Base-by-base conservation (phyloP, 2,888 invertebrate species). In the Psylliodes chrysocephalus region DNA sequence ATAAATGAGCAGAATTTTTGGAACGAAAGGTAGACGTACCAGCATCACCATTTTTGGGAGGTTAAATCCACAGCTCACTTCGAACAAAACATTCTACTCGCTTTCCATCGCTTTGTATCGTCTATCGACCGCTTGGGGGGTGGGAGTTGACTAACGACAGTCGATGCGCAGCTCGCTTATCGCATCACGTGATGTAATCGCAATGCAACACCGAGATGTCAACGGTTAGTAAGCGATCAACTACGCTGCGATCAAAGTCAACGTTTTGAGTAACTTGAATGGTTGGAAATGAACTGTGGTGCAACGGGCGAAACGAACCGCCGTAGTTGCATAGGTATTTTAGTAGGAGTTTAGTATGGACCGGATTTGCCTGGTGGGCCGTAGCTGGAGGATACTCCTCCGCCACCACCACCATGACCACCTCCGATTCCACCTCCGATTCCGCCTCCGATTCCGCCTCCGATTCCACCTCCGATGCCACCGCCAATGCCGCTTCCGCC, bases 351-450 rank as follows among this genome's bases (percentile, higher is more conserved):
- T 79, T 81, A 83, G 73, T 83, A 83, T 12, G 83, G 83, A 57
- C 83, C 84, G 66, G 83, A 79, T 74, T 83, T 83, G 71, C 82
- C 82, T 54, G 84, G 83, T 60, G 83, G 78, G 44, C 82, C 82
- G 77, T 83, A 83, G 69, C 81, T 82, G 71, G 75, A 63, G 63
- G 82, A 82, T 59, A 82, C 73, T 12, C 78, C 78, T 30, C 79
- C 78, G 49, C 79, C 78, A 55, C 79, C 77, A 35, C 76, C 75
- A 42, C 78, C 78, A 30, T 72, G 67, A 19, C 79, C 76, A n/a
- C 77, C 76, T 30, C 77, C 68, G 28, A 67, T 60, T 6, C 71
- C 71, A 2, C 72, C 71, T 47, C 75, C 75, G 40, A 64, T 59
- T 18, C 69, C 69, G 3, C 65, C 73, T 51, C 75, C 73, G 25